Evolutionary conservation across 2,797 vertebrate species (phyloP), one percentile per base, ranked within the genome.

Genomic region (Gadopsis marmoratus): DNA sequence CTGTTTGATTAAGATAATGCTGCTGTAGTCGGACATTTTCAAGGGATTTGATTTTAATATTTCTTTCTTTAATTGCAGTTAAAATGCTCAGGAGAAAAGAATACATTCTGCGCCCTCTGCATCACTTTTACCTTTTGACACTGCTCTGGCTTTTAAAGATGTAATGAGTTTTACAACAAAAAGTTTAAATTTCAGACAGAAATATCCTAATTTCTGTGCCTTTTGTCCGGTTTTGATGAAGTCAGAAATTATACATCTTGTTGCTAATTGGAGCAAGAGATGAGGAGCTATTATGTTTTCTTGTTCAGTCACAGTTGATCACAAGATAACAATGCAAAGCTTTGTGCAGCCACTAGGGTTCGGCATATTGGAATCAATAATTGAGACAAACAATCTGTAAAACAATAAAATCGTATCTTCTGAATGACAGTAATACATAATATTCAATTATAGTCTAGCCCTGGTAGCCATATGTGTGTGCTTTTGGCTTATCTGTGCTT

Each of bases 1-100:
- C 43, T 0, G 12, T 79, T 86, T 75, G 65, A 89, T 90, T 84
- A 85, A 82, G 66, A 71, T 85, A 68, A 79, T 84, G 66, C 64
- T 2, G 41, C 74, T 67, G 45, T 41, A 31, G 73, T 47, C 33
- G 5, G 76, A 50, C 56, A 26, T 72, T 83, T 74, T 43, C 50
- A 14, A n/a, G 41, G 51, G 78, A 67, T 80, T 74, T 71, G 6
- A 74, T 75, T 87, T 69, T 14, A 73, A 76, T 82, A 0, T 51
- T 69, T 59, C 56, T 1, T 65, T 79, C 82, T 81, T 71, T 11
- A 69, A 76, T 77, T 74, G 19, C 21, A 19, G 56, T 54, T 68
- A 66, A 82, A 84, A 71, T 66, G 37, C 50, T 53, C 5, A 11
- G 37, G 67, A 56, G 82, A 74, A 64, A 41, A 7, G 54, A 63